phyloP scores from a whole-genome alignment of 2,888 invertebrate species.

The Scrobipalpa costella region DNA sequence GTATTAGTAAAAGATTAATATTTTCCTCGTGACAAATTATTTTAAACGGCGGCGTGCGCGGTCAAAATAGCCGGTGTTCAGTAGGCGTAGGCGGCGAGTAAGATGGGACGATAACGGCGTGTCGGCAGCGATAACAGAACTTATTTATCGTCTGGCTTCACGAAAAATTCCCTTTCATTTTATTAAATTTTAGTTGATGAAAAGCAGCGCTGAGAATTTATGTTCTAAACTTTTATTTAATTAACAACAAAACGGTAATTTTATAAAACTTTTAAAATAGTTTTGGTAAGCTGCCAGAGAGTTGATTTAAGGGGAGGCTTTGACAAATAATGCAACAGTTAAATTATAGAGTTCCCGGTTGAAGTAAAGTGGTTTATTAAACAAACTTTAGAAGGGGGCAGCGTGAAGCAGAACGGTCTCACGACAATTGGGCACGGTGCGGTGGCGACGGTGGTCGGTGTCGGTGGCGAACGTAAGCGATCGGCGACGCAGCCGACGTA shows the following conservation, averaged over 20 bases:
- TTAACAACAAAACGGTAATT: background rate
- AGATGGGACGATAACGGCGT: slow-evolving; percentile 60
- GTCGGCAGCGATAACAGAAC: slow-evolving; percentile 58
- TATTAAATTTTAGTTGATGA: slow-evolving; percentile 17
- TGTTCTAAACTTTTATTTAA: background rate
- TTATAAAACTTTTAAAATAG: background rate
- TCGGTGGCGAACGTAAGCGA: slow-evolving; percentile 46
- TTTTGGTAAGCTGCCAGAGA: background rate
- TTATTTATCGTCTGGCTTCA: slow-evolving; percentile 53
- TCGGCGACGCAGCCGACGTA: slow-evolving; percentile 37
- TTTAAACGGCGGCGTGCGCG: slow-evolving; percentile 58
- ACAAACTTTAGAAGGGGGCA: background rate
- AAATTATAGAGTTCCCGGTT: background rate
- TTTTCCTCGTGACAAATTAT: slow-evolving; percentile 58
- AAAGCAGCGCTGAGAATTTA: background rate
- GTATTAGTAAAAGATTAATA: slow-evolving; percentile 51
- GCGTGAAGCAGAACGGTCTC: slow-evolving; percentile 25
- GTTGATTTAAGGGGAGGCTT: background rate
- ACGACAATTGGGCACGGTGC: slow-evolving; percentile 43
- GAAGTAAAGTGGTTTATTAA: background rate
- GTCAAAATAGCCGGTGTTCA: slow-evolving; percentile 39
- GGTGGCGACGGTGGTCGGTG: slow-evolving; percentile 33
- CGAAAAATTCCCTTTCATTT: slow-evolving; percentile 41
- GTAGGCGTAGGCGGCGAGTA: slow-evolving; percentile 57
- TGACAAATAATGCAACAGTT: background rate